Evolutionary conservation across 2,113 vertebrate species (phyloP), one percentile per base, ranked within the genome.

Genomic region (Dermatemys mawii): DNA sequence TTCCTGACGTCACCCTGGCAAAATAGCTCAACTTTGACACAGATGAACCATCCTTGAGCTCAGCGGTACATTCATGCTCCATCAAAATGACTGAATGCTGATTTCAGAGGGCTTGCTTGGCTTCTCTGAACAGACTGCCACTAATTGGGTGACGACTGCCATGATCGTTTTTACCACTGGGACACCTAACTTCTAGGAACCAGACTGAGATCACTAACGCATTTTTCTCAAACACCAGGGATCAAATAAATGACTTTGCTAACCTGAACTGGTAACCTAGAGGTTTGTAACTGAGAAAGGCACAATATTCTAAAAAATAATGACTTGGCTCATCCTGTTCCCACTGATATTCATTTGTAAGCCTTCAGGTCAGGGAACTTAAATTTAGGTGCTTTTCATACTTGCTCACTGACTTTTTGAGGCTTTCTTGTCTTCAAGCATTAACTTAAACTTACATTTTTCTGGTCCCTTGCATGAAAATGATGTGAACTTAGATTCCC

Each of bases 1-100:
- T 32, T 73, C 19, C 17, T 19, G 88, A 46, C 41, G 57, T 55
- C 22, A 57, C 6, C 32, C 46, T 0, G 0, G 0, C 11, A 17
- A 84, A 93, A 84, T 2, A 21, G 26, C 35, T 83, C 73, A 12
- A 14, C 3, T 60, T 60, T n/a, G 16, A n/a, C 2, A 35, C 12
- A 8, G 17, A 87, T 92, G 87, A 49, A 88, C 89, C 76, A n/a
- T 0, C 83, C 85, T 24, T 60, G 63, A 70, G 35, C n/a, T 70
- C 35, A 70, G 10, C 19, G n/a, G n/a, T 38, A 44, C 3, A 17
- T 81, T 86, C 3, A 41, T 90, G 55, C n/a, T 67, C 21, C 78
- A 8, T 5, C 14, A 26, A 54, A n/a, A 38, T 26, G 11, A 24
- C 35, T n/a, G 16, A 80, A 80, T 2, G 7, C 35, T 51, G 78